Base-by-base conservation (phyloP, 2,797 vertebrate genomes). In the Sebastes flavidus region DNA sequence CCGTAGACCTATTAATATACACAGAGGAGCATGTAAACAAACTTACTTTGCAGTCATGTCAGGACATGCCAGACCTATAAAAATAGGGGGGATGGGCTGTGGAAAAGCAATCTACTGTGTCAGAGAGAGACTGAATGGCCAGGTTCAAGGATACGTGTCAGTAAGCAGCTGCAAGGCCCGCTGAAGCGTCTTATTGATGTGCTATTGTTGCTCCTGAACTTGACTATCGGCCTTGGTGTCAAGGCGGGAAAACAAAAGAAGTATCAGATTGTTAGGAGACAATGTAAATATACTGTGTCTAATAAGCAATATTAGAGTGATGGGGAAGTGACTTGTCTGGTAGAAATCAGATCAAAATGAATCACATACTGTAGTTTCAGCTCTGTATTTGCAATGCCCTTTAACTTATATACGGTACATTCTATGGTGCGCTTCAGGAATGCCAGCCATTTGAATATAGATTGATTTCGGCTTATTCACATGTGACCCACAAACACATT, bases 1-100 rank as follows among this genome's bases (percentile, higher is more conserved):
- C 66, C 56, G 61, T 65, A 61, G 25, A 36, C 8, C 30, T 82
- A 69, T 83, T 61, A 78, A 80, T 85, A 80, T 3, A 75, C 63
- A 30, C 34, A 69, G 63, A 72, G 25, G 38, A 27, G n/a, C 72
- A 24, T 36, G 16, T 59, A 54, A 75, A 67, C 34, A 62, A 24
- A 56, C 32, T 34, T 32, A 59, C 32, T 72, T 25, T 29, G 14
- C 38, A 34, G 72, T 29, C 69, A 32, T 20, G 58, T 65, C 49
- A 22, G 56, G 62, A 61, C 42, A 77, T 7, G 4, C 22, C 27
- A 46, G 66, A 49, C 20, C 42, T 42, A 22, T 66, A 61, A 72
- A 84, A 27, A 75, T 22, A 77, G n/a, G 16, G 12, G 30, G 22
- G 29, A 20, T n/a, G 20, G 14, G 24, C 20, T 20, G 32, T 7